Evolutionary conservation across 2,113 vertebrate species (phyloP).

Genomic region (Numenius arquata): DNA sequence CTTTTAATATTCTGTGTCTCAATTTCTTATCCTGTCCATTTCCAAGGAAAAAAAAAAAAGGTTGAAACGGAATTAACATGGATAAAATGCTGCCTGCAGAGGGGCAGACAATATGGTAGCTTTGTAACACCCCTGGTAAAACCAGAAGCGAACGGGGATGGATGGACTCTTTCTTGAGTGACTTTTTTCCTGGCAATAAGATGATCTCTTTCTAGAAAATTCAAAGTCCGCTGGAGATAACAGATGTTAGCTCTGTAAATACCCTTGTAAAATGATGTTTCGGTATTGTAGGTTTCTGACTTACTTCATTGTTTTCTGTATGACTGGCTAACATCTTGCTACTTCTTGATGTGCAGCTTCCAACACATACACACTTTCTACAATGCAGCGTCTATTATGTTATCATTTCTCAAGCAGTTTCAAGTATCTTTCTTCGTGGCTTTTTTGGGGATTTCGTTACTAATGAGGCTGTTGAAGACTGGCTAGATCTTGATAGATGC

Average conservation of each 20-base stretch:
- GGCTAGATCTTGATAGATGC: background rate
- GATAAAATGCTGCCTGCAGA: background rate
- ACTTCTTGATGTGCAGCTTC: background rate
- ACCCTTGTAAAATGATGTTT: background rate
- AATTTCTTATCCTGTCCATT: rapidly evolving
- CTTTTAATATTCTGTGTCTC: background rate
- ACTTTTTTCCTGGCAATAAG: background rate
- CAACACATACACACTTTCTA: background rate
- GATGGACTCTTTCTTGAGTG: background rate
- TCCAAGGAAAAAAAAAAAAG: background rate
- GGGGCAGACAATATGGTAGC: background rate
- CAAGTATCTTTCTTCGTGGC: background rate
- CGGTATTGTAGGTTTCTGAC: background rate
- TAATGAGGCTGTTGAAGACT: background rate
- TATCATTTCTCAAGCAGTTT: background rate
- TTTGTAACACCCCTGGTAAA: background rate
- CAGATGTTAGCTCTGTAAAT: background rate
- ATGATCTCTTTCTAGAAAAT: background rate
- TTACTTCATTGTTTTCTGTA: background rate
- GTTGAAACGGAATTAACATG: background rate
- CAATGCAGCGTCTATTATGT: background rate
- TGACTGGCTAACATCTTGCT: background rate
- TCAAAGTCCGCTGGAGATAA: background rate
- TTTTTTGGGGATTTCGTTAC: background rate
- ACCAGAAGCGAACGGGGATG: background rate